phyloP scores from a whole-genome alignment of 1,140 invertebrate genomes.

The Linepithema humile region DNA sequence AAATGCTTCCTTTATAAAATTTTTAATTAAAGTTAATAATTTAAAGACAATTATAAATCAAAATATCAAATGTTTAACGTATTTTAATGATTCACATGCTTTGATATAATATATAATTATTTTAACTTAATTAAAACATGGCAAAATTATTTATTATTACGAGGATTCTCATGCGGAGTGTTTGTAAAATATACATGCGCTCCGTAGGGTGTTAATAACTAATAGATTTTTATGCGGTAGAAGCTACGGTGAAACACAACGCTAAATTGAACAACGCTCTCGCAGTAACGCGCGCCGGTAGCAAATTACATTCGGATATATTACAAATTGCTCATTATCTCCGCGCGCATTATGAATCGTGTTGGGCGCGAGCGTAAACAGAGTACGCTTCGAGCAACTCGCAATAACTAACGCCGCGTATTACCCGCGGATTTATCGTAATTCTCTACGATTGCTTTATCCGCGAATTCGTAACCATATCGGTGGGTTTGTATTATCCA shows the following conservation, averaged over 20 bases:
- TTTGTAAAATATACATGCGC: background rate
- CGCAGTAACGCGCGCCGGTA: conserved; percentile 39
- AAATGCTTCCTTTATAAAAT: background rate
- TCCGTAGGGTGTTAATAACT: conserved; percentile 30
- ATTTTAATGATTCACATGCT: background rate
- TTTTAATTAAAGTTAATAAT: conserved; percentile 21
- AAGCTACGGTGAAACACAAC: conserved; percentile 32
- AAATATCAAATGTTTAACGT: conserved; percentile 6
- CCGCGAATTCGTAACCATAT: conserved; percentile 75
- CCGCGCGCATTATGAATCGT: conserved; percentile 80
- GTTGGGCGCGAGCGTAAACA: conserved; percentile 77
- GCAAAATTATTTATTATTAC: conserved; percentile 38
- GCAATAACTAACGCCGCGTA: conserved; percentile 81
- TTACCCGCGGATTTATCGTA: conserved; percentile 83
- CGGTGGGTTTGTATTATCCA: conserved; percentile 66
- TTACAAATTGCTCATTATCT: conserved; percentile 84
- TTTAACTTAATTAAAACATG: conserved; percentile 40
- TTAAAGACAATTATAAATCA: background rate
- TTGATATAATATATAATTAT: conserved; percentile 10
- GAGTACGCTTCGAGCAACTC: conserved; percentile 78
- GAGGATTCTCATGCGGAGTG: background rate
- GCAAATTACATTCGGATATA: conserved; percentile 80
- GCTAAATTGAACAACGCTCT: conserved; percentile 69
- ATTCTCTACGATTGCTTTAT: conserved; percentile 83
- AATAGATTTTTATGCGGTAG: conserved; percentile 61